Evolutionary conservation across 2,113 vertebrate species (phyloP), one percentile per base, ranked within the genome.

Genomic region (Climacteris rufus): DNA sequence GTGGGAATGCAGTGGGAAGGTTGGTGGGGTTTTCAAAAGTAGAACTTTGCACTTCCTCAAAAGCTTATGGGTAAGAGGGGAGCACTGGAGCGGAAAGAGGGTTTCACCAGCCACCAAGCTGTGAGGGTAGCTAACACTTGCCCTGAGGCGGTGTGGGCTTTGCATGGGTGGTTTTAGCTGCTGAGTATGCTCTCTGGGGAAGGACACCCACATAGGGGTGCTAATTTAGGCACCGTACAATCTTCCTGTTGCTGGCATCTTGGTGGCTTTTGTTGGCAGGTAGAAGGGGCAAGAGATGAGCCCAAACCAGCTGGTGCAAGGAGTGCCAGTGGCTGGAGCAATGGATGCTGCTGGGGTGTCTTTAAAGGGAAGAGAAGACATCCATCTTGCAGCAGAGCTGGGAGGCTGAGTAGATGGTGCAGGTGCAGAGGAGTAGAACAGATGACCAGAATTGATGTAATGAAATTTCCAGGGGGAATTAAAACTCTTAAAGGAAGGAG

Each of bases 11-110:
- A 19, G 33, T 17, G 30, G 77, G 65, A 60, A 75, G 11, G n/a
- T 49, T 7, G 4, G 31, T 17, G n/a, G 27, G 13, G 13, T 79
- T 90, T 65, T n/a, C 74, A 40, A 7, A 47, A 76, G 37, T 7
- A 84, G 63, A 88, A 88, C 57, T 92, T 88, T 37, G 24, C 31
- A 65, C 45, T 93, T 90, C 85, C 28, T 68, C 72, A 85, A 15
- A 90, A 94, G 19, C 1, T 0, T 39, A 5, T 0, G 11, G 19
- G 60, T 75, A 49, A 75, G 65, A 47, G 21, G 21, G 17, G 42
- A 42, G 53, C 33, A 27, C 7, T n/a, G 6, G 52, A 76, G 61
- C 0, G 0, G 70, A 83, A 75, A 70, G 54, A 54, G 9, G 21
- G 27, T 77, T 89, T 95, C 42, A 31, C 10, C 25, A 44, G 27